Conservation (phyloP, 2,888 invertebrate genomes). For the Melanotus villosus region DNA sequence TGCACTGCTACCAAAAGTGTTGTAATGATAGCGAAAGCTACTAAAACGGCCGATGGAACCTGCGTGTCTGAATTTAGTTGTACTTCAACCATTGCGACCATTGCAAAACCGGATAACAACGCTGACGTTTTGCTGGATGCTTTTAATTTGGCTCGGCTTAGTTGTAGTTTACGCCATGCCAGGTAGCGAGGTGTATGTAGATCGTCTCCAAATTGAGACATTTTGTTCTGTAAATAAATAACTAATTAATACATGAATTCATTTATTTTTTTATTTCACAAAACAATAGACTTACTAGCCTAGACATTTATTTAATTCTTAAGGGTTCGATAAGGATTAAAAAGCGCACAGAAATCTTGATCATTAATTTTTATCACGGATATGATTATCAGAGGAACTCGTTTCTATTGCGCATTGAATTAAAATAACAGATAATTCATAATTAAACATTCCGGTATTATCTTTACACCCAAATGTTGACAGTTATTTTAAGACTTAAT, state of each 20-base stretch:
- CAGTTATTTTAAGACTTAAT: neutral
- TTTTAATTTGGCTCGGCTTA: slow-evolving; percentile 97
- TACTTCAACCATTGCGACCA: slow-evolving; percentile 99
- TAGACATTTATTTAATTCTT: no score
- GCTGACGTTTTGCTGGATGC: slow-evolving; percentile 99
- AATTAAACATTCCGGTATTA: no score
- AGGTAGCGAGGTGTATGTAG: slow-evolving; percentile 88
- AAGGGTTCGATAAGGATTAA: no score
- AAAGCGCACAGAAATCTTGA: no score
- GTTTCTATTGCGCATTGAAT: no score
- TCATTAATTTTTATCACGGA: no score
- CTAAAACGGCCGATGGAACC: slow-evolving; percentile 86
- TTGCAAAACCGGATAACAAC: slow-evolving; percentile 95
- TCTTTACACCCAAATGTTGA: neutral
- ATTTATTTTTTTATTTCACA: no score
- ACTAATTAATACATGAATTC: neutral
- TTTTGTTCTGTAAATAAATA: slow-evolving; percentile 66
- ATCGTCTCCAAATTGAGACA: slow-evolving; percentile 83
- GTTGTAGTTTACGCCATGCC: slow-evolving; percentile 92
- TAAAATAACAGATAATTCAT: no score
- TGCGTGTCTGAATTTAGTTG: slow-evolving; percentile 84
- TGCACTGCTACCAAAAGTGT: slow-evolving; percentile 97
- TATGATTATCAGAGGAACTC: no score
- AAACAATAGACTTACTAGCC: no score
- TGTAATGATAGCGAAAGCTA: slow-evolving; percentile 95